Evolutionary conservation across 37 sponge, comb jelly and placozoan species (phyloP).

Genomic region (Amphimedon queenslandica): DNA sequence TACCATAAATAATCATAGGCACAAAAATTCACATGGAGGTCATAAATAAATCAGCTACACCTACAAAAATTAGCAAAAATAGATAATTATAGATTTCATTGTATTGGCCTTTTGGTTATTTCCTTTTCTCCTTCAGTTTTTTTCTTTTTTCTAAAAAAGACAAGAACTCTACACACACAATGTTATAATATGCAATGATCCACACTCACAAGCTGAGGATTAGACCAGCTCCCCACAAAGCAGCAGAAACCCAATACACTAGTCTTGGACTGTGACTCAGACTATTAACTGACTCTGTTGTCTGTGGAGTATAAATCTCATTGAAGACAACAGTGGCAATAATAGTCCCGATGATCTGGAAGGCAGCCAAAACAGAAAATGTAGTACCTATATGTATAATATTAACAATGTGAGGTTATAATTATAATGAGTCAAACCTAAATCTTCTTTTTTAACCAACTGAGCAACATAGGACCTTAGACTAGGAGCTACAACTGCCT

Average conservation of each 20-base stretch:
- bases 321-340: not conserved
- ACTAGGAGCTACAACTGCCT: not conserved
- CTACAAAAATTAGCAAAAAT: too few relatives aligned
- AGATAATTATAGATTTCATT: too few relatives aligned
- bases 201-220: not conserved
- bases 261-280: not conserved
- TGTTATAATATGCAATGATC: not conserved
- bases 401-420: not conserved
- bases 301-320: not conserved
- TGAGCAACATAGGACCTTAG: not conserved
- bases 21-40: too few relatives aligned
- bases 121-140: too few relatives aligned
- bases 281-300: not conserved
- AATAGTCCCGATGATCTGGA: not conserved
- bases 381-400: slow-evolving; percentile 11
- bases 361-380: slow-evolving; percentile 5
- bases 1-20: too few relatives aligned
- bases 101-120: too few relatives aligned
- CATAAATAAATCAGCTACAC: too few relatives aligned
- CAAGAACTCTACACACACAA: not conserved
- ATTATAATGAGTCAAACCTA: not conserved
- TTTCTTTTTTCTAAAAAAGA: too few relatives aligned
- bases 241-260: not conserved
- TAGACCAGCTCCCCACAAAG: not conserved
- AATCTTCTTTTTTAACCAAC: not conserved